A percentile compares a stretch with the other conserved stretches of the same genome.
These are phyloP conservation scores for Heterotilapia buettikoferi DNA, from an alignment of 2,113 vertebrate species.

Conservation along the genomic window DNA sequence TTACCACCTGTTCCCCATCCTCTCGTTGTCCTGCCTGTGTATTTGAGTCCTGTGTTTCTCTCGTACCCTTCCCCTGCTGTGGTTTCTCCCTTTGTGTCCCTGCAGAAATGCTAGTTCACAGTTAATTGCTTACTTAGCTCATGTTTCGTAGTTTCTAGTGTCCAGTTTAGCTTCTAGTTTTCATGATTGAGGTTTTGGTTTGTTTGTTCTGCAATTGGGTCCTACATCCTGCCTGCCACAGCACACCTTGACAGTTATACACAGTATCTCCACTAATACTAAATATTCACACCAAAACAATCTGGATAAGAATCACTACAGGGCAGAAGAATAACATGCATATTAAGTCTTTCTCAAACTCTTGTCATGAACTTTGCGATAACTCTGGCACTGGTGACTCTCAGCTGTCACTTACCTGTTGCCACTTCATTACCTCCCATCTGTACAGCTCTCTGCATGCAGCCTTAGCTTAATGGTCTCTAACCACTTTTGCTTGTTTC, in stretches of 20 bases:
- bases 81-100: not conserved
- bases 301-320: not conserved
- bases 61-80: fast-evolving
- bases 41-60: not conserved
- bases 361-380: not conserved
- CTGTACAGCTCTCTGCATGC: not conserved
- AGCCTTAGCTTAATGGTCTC: not conserved
- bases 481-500: not conserved
- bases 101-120: not conserved
- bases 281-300: not conserved
- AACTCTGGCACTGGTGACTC: not conserved
- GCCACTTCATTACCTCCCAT: not conserved
- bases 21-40: fast-evolving
- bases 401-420: not conserved
- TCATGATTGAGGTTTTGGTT: not conserved
- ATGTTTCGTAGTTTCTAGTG: fast-evolving
- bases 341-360: not conserved
- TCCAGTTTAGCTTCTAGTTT: not conserved
- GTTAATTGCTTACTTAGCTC: fast-evolving
- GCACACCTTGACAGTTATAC: not conserved
- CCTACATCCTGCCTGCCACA: not conserved
- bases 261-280: not conserved
- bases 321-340: not conserved
- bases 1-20: not conserved
- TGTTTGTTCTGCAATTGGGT: fast-evolving